These are phyloP conservation scores for Anguilla pacifica DNA, from an alignment of 2,797 vertebrate genomes.

Conservation along the genomic window DNA sequence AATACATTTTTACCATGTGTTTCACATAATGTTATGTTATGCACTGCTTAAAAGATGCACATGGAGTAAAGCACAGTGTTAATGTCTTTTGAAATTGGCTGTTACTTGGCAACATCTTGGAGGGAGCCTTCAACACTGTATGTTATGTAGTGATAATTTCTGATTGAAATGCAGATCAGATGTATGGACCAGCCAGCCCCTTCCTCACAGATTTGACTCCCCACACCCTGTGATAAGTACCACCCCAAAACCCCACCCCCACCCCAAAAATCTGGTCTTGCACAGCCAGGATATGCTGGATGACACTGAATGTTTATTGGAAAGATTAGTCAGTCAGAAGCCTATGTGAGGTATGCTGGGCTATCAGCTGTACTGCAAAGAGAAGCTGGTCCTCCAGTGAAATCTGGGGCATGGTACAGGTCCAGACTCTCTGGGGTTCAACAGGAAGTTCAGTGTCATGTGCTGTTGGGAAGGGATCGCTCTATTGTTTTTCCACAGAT, in stretches of 20 bases:
- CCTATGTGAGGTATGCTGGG: not conserved
- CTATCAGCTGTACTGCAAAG: not conserved
- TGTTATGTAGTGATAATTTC: not conserved
- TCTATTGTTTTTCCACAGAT: conserved; percentile 14
- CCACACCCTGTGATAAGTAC: not conserved
- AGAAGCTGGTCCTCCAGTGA: not conserved
- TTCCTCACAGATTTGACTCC: not conserved
- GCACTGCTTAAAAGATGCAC: not conserved
- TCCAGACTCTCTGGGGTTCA: conserved; percentile 14
- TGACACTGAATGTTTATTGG: not conserved
- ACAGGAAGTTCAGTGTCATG: conserved; percentile 20
- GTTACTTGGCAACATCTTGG: not conserved
- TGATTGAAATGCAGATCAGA: conserved; percentile 1
- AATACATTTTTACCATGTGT: conserved; percentile 3
- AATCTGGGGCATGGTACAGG: conserved; percentile 10
- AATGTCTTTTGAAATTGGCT: not conserved
- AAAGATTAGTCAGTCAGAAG: not conserved
- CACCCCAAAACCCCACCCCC: too few species aligned
- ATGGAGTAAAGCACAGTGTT: not conserved
- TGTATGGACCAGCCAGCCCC: too few species aligned
- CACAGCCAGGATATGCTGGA: not conserved
- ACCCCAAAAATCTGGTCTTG: not conserved
- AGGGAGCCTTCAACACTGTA: conserved; percentile 12
- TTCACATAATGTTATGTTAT: not conserved
- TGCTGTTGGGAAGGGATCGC: not conserved